Conservation (phyloP, 2,888 invertebrate genomes). For the Griposia aprilina region DNA sequence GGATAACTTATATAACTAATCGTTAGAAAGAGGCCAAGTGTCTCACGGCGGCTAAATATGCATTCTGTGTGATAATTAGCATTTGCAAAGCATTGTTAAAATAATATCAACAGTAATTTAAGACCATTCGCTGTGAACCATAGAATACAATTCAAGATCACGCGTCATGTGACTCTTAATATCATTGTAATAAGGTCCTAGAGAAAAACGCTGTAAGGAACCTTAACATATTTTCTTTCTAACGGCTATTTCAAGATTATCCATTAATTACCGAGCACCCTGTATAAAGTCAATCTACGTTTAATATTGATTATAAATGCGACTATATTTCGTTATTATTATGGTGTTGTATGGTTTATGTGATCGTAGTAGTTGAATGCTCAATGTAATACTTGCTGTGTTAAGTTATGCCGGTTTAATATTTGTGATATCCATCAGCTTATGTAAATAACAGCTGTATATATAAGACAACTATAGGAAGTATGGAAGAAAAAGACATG, state of each 20-base stretch:
- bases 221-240: neutral
- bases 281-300: neutral
- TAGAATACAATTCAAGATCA: neutral
- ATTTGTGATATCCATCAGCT: constrained; percentile 48
- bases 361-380: constrained; percentile 30
- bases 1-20: neutral
- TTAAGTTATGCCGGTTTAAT: constrained; percentile 11
- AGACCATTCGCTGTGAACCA: neutral
- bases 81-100: constrained; percentile 40
- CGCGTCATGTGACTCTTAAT: neutral
- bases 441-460: constrained; percentile 10
- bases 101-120: constrained; percentile 18
- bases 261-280: too few species aligned
- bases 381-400: constrained; percentile 43
- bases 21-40: neutral
- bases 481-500: neutral
- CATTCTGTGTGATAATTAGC: constrained; percentile 2
- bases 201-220: neutral
- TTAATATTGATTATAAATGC: constrained; percentile 1
- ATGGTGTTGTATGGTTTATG: neutral
- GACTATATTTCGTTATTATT: constrained; percentile 17
- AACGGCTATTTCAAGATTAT: neutral
- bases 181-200: neutral
- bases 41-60: constrained; percentile 1
- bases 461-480: neutral